Conservation (phyloP, 1,140 invertebrate genomes). For the Sinonovacula constricta region DNA sequence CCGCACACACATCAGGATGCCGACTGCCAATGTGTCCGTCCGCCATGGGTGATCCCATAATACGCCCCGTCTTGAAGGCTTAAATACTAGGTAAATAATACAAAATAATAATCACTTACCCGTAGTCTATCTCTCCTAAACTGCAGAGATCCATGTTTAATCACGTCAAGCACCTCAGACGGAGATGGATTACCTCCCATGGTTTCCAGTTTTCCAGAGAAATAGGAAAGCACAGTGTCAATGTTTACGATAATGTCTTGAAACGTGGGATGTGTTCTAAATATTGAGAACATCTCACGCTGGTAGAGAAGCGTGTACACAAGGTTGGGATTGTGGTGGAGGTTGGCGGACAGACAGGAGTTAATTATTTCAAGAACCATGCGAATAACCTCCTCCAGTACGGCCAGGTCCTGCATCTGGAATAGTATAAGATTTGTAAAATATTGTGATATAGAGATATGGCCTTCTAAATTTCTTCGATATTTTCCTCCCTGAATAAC, state of each 20-base stretch:
- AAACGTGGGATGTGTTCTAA: conserved; percentile 92
- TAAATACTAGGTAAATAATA: no score
- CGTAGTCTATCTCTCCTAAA: conserved; percentile 90
- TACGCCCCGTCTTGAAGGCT: no score
- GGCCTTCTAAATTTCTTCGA: no score
- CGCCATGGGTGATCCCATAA: no score
- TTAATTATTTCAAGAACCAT: conserved; percentile 98
- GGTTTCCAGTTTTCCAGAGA: conserved; percentile 88
- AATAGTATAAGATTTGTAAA: no score
- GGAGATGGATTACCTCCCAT: conserved; percentile 86
- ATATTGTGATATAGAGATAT: no score
- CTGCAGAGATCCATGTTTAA: conserved; percentile 90
- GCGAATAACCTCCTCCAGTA: conserved; percentile 96
- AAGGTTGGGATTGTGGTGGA: conserved; percentile 95
- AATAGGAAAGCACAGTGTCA: conserved; percentile 94
- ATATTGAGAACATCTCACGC: conserved; percentile 92
- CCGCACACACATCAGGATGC: no score
- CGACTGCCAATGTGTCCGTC: no score
- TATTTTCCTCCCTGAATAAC: no score
- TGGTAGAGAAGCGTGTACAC: conserved; percentile 98
- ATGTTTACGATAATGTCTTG: conserved; percentile 98
- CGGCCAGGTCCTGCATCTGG: conserved; percentile 86
- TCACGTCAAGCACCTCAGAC: conserved; percentile 89
- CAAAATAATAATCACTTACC: conserved; percentile 82
- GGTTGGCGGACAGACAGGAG: conserved; percentile 91